These are phyloP conservation scores for Villa cingulata DNA, from an alignment of 2,888 invertebrate species.

Conservation along the genomic window DNA sequence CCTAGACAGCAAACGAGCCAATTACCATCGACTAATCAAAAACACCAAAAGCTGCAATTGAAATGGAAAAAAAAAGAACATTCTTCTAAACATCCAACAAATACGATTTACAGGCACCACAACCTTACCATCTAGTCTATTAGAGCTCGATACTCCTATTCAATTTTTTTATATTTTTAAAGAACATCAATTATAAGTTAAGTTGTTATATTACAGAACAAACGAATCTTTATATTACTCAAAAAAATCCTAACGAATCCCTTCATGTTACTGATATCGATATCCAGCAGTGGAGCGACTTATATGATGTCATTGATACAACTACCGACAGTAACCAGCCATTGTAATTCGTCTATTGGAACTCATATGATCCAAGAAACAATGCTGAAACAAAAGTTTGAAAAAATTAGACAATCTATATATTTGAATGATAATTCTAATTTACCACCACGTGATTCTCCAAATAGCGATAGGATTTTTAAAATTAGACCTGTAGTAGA, in stretches of 20 bases:
- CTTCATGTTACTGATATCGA: constrained; percentile 9
- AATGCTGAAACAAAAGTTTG: constrained; percentile 8
- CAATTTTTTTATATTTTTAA: constrained; percentile 8
- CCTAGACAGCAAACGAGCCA: background rate
- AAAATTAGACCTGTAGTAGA: background rate
- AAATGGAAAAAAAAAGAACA: constrained; percentile 1
- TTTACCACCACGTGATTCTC: background rate
- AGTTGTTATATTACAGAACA: constrained; percentile 3
- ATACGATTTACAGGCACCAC: constrained; percentile 1
- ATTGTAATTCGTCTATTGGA: constrained; percentile 10
- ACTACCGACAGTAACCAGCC: constrained; percentile 11
- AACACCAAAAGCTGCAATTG: constrained; percentile 1
- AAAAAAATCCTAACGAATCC: constrained; percentile 6
- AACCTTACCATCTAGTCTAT: constrained; percentile 3
- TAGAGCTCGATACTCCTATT: constrained; percentile 5
- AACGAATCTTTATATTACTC: constrained; percentile 5
- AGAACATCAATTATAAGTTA: constrained; percentile 1
- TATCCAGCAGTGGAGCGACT: constrained; percentile 6
- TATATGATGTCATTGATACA: constrained; percentile 10
- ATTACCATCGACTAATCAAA: background rate
- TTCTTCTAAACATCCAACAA: background rate
- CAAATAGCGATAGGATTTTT: background rate
- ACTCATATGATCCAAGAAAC: constrained; percentile 7
- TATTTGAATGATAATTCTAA: constrained; percentile 10
- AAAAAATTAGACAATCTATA: constrained; percentile 9